These are phyloP conservation scores for Strigamia maritima DNA, from an alignment of 2,888 invertebrate genomes.

Conservation along the genomic window DNA sequence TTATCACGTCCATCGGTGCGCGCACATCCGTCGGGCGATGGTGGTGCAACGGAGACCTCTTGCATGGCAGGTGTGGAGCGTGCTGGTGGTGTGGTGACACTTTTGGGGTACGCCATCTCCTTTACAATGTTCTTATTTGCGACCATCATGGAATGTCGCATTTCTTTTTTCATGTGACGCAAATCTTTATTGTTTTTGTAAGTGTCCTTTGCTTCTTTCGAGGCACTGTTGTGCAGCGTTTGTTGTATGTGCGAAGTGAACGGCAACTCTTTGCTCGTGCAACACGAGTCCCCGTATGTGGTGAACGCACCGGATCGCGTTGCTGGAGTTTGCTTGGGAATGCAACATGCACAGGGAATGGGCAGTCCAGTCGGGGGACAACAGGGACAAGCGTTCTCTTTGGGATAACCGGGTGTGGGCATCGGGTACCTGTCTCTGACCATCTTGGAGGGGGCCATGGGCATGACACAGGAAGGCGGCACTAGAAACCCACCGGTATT, in stretches of 20 bases:
- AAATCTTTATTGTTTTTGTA: background rate
- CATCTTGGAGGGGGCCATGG: conserved; percentile 12
- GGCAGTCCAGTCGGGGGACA: conserved; percentile 38
- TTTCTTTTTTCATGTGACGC: background rate
- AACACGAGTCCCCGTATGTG: background rate
- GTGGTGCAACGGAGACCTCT: background rate
- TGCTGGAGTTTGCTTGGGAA: conserved; percentile 34
- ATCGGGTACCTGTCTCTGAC: background rate
- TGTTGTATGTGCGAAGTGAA: background rate
- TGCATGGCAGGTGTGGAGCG: background rate
- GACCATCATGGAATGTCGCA: background rate
- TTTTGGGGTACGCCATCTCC: conserved; percentile 19
- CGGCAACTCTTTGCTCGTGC: background rate
- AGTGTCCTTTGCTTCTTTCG: background rate
- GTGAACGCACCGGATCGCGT: conserved; percentile 6
- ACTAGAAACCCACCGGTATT: conserved; percentile 10
- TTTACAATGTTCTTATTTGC: background rate
- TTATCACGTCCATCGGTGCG: conserved; percentile 39
- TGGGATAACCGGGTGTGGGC: background rate
- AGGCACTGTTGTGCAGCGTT: background rate
- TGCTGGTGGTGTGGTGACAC: background rate
- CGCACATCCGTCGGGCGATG: conserved; percentile 26
- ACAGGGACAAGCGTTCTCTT: conserved; percentile 38
- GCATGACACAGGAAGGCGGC: conserved; percentile 37
- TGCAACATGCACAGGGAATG: conserved; percentile 40